Evolutionary conservation across 2,888 invertebrate species (phyloP), one percentile per base, ranked within the genome.

Genomic region (Camptogramma bilineatum): DNA sequence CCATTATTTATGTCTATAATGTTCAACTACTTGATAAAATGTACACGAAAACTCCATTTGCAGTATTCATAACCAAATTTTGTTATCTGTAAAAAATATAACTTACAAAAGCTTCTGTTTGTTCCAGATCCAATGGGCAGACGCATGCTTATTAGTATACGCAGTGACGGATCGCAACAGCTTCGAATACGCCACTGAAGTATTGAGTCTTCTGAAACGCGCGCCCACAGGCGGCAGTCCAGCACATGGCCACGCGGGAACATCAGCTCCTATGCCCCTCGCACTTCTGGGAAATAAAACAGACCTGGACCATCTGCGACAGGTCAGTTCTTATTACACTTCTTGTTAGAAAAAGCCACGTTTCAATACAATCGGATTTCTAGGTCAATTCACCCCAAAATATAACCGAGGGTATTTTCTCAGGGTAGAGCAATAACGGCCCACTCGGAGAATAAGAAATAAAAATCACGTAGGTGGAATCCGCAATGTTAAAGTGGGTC

Each of bases 241-340:
- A 0, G 93, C 95, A 1, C 94, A 96, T 69, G 90, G 95, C 19
- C 85, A 95, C 3, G 94, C 94, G 76, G 90, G 79, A 78, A 87
- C 85, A 73, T 83, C 84, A 70, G 90, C 78, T 75, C 91, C 76
- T 18, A 91, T 92, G 92, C 95, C 95, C 0, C 90, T 95, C 17
- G 95, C 96, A 50, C 86, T 97, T 53, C 90, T 97, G 47, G 97
- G 95, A 62, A 97, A 97, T 90, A 97, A 97, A 87, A 95, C 95
- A 42, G 97, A 97, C 89, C 91, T 97, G 81, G 96, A 96, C 83
- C 96, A 96, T 86, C 93, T 96, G 65, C 91, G 96, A 94, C 95
- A 95, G 94, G 96, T 96, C 81, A 88, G 90, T 66, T n/a, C n/a
- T n/a, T 44, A 18, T 21, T 2, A 28, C 34, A 17, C 39, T 24